These are phyloP conservation scores for Lamellibrachia columna DNA, from an alignment of 2,888 invertebrate species.

Conservation along the genomic window DNA sequence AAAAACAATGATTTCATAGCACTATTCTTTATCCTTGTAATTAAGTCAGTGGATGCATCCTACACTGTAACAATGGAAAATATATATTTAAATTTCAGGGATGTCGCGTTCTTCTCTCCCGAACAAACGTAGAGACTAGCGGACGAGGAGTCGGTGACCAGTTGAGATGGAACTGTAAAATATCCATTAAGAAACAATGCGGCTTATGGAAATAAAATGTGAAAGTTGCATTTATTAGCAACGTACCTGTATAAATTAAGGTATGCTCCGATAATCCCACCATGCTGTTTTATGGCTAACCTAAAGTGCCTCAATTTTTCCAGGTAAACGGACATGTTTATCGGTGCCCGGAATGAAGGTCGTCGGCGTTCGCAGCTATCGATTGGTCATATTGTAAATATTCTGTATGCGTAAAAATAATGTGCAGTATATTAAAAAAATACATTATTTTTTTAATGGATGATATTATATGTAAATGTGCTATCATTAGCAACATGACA, in stretches of 20 bases:
- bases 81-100: no score
- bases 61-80: no score
- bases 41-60: no score
- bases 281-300: constrained; percentile 51
- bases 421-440: background rate
- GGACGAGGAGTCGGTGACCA: background rate
- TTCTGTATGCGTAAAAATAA: background rate
- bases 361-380: background rate
- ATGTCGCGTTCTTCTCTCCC: no score
- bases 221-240: background rate
- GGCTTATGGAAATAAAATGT: background rate
- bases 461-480: background rate
- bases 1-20: no score
- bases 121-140: background rate
- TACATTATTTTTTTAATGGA: background rate
- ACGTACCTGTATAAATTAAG: constrained; percentile 46
- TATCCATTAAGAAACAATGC: background rate
- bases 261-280: constrained; percentile 49
- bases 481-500: background rate
- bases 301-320: constrained; percentile 47
- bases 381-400: constrained; percentile 5
- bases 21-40: no score
- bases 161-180: background rate
- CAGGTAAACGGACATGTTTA: constrained; percentile 41
- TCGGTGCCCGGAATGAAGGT: constrained; percentile 7